A percentile compares a stretch with the other conserved stretches of the same genome.
Conservation (phyloP, 2,888 invertebrate species). For the Drymonia ruficornis region DNA sequence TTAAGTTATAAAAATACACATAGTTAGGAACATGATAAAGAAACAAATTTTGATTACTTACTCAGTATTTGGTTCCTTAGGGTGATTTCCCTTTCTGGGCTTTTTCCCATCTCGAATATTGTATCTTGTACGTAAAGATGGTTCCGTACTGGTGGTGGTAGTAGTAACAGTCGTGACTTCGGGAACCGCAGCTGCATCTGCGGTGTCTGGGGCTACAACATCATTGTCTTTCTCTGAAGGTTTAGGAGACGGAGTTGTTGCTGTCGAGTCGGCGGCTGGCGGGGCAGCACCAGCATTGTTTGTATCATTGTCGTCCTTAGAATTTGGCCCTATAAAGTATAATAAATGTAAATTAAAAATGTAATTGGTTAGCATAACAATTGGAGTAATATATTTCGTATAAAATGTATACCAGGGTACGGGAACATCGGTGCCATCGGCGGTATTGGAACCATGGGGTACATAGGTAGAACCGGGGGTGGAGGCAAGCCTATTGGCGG, state of each 20-base stretch:
- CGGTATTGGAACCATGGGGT: conserved; percentile 71
- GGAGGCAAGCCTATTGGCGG: conserved; percentile 72
- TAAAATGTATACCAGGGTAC: conserved; percentile 40
- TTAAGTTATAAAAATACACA: background rate
- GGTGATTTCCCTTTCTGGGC: background rate
- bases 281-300: too few relatives aligned
- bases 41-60: background rate
- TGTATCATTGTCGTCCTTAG: too few relatives aligned
- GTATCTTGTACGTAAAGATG: background rate
- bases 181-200: background rate
- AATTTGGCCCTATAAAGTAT: background rate
- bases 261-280: background rate
- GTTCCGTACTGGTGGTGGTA: background rate
- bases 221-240: too few relatives aligned
- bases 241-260: background rate
- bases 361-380: background rate
- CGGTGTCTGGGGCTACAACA: too few relatives aligned
- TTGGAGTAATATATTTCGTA: too few relatives aligned
- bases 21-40: background rate
- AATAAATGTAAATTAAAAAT: background rate
- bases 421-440: conserved; percentile 51
- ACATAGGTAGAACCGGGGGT: conserved; percentile 69
- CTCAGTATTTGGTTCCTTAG: background rate
- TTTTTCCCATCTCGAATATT: background rate
- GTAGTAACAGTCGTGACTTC: too few relatives aligned